These are phyloP conservation scores for Hiodon tergisus DNA, from an alignment of 2,113 vertebrate species.

Conservation along the genomic window DNA sequence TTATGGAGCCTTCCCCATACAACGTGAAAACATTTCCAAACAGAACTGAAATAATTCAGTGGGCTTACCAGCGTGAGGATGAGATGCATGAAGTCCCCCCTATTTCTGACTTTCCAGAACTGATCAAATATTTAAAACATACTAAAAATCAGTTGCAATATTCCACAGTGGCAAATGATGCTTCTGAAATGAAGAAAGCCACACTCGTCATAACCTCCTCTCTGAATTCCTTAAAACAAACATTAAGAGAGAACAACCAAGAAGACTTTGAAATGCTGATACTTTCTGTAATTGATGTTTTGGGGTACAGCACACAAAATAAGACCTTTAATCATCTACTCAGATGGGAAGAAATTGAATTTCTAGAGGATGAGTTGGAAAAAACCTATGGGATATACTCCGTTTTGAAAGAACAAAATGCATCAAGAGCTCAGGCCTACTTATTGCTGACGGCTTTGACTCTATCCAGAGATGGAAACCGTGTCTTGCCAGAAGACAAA, in stretches of 20 bases:
- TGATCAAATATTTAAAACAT: slow-evolving; percentile 35
- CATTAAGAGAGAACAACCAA: slow-evolving; percentile 32
- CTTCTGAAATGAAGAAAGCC: slow-evolving; percentile 30
- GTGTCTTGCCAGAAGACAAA: slow-evolving; percentile 42
- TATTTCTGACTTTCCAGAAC: slow-evolving; percentile 33
- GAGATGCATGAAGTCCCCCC: rapidly evolving
- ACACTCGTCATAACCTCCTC: slow-evolving; percentile 23
- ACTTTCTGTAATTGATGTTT: slow-evolving; percentile 35
- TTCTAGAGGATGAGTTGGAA: slow-evolving; percentile 39
- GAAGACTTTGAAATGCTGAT: slow-evolving; percentile 45
- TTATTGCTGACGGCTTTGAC: slow-evolving; percentile 46
- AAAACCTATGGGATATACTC: slow-evolving; percentile 28
- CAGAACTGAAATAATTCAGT: slow-evolving; percentile 37
- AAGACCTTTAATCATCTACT: slow-evolving; percentile 45
- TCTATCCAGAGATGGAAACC: background rate
- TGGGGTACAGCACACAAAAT: slow-evolving; percentile 38
- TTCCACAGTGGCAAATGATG: background rate
- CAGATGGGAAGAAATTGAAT: slow-evolving; percentile 40
- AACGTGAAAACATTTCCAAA: slow-evolving; percentile 44
- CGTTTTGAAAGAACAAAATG: slow-evolving; percentile 39
- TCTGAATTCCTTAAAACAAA: slow-evolving; percentile 40
- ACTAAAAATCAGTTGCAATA: slow-evolving; percentile 18
- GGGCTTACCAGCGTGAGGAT: slow-evolving; percentile 35
- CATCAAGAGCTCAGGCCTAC: slow-evolving; percentile 46
- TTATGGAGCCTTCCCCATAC: slow-evolving; percentile 47